Conservation (phyloP, 92 coral and sea anemone species). For the Zoanthus sansibaricus region DNA sequence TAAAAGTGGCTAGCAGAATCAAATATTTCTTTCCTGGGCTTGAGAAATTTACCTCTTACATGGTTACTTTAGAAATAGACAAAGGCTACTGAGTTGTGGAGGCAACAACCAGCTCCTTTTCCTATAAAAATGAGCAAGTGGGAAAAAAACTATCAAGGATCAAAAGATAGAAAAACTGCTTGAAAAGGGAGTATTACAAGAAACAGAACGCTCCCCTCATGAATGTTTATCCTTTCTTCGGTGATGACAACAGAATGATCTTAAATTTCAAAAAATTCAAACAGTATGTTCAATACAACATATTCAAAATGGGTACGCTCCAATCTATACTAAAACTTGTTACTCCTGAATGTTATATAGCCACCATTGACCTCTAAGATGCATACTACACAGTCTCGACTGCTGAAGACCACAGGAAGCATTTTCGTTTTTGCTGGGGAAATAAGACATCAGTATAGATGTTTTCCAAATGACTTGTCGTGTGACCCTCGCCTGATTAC, state of each 20-base stretch:
- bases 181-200: background rate
- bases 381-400: background rate
- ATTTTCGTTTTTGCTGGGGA: background rate
- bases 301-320: background rate
- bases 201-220: background rate
- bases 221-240: background rate
- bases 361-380: background rate
- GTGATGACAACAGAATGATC: background rate
- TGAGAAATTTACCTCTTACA: background rate
- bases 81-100: background rate
- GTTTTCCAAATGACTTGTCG: background rate
- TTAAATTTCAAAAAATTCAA: background rate
- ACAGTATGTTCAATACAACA: background rate
- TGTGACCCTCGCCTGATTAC: slow-evolving; percentile 32
- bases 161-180: background rate
- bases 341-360: background rate
- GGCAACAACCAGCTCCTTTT: background rate
- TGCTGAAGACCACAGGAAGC: background rate
- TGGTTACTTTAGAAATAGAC: background rate
- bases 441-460: background rate
- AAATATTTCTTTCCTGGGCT: background rate
- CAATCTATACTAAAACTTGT: background rate
- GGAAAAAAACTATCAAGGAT: background rate
- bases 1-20: background rate
- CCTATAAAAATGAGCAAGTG: background rate